Conservation (phyloP, 2,888 invertebrate genomes). For the Netelia virgata region DNA sequence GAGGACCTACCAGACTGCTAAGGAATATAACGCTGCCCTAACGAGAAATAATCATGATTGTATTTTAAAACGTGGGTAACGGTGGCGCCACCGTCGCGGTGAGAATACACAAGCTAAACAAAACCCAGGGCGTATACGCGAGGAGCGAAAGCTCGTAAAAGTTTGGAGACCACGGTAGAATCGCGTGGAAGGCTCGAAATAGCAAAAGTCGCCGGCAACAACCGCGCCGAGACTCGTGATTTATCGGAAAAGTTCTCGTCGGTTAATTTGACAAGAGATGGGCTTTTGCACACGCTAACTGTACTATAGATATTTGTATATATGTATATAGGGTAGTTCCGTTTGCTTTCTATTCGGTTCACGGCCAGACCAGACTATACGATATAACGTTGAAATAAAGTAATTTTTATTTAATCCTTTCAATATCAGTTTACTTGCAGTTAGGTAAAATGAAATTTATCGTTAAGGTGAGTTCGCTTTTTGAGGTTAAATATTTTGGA, state of each 20-base stretch:
- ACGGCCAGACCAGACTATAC: neutral
- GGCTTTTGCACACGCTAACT: slow-evolving; percentile 47
- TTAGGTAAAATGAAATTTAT: neutral
- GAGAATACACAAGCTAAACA: slow-evolving; percentile 20
- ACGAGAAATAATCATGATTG: slow-evolving; percentile 66
- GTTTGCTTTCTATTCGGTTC: neutral
- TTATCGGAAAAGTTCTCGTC: slow-evolving; percentile 74
- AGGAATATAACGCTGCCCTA: slow-evolving; percentile 11
- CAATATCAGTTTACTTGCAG: neutral
- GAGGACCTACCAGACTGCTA: neutral
- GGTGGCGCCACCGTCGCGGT: slow-evolving; percentile 27
- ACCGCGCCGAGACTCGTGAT: slow-evolving; percentile 70
- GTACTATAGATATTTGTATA: slow-evolving; percentile 38
- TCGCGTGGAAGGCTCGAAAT: slow-evolving; percentile 48
- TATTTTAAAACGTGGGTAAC: slow-evolving; percentile 48
- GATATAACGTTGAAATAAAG: slow-evolving; percentile 14
- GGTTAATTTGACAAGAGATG: slow-evolving; percentile 76
- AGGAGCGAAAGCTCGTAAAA: slow-evolving; percentile 57
- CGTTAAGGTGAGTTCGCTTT: too few relatives aligned
- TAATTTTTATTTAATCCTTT: neutral
- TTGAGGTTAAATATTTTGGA: too few relatives aligned
- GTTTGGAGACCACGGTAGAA: slow-evolving; percentile 46
- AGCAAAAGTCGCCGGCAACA: slow-evolving; percentile 51
- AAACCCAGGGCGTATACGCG: neutral
- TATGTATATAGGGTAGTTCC: neutral